These are phyloP conservation scores for Drosophila willistoni DNA, from an alignment of 1,140 invertebrate genomes.

Conservation along the genomic window DNA sequence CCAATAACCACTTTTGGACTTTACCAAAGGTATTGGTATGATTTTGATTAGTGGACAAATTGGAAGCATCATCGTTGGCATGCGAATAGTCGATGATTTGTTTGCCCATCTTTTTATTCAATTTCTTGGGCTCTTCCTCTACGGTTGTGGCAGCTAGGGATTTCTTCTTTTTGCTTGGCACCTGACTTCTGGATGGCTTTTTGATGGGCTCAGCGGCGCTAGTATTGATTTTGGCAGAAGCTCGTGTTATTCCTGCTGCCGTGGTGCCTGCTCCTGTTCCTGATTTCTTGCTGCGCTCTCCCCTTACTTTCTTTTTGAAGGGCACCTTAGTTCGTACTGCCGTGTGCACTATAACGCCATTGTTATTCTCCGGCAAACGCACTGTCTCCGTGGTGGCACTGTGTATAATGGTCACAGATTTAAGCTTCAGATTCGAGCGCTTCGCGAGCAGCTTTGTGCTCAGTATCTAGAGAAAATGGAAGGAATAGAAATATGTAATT, in stretches of 20 bases:
- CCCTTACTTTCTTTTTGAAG: constrained; percentile 89
- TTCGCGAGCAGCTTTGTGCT: constrained; percentile 91
- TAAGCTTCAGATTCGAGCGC: constrained; percentile 89
- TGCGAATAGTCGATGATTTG: constrained; percentile 89
- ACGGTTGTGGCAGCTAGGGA: constrained; percentile 31
- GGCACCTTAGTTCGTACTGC: constrained; percentile 90
- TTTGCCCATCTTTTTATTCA: constrained; percentile 83
- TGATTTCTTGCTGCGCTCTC: constrained; percentile 85
- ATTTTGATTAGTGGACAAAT: constrained; percentile 84
- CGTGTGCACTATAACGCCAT: constrained; percentile 89
- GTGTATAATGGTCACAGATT: constrained; percentile 93
- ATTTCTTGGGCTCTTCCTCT: constrained; percentile 81
- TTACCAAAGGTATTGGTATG: constrained; percentile 91
- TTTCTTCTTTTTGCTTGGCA: constrained; percentile 71
- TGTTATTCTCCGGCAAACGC: constrained; percentile 89
- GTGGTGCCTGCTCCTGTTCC: constrained; percentile 19
- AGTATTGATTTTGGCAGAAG: constrained; percentile 36
- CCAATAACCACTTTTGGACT: constrained; percentile 92
- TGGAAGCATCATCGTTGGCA: constrained; percentile 73
- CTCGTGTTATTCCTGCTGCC: constrained; percentile 20
- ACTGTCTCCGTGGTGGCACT: constrained; percentile 93
- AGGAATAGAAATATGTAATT: constrained; percentile 25
- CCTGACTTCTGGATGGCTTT: constrained; percentile 56
- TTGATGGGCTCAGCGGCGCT: constrained; percentile 42
- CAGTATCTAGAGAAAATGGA: constrained; percentile 85